Evolutionary conservation across 30 jellyfish, hydroid and myxozoan genomes (phyloP).

Genomic region (Cassiopea xamachana): DNA sequence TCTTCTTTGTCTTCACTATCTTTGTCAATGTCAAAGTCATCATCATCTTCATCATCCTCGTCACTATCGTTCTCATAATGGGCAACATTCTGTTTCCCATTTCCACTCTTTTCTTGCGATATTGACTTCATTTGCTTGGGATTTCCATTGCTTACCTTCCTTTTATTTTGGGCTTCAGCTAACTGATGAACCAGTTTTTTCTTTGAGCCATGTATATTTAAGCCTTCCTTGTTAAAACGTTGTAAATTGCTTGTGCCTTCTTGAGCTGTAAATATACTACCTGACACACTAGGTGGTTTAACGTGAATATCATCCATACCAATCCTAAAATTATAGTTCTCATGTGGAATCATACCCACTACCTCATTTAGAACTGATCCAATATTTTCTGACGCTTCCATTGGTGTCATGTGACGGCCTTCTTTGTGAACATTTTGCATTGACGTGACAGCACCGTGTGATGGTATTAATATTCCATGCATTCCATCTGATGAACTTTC

Average conservation of each 20-base stretch:
- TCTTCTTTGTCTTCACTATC: conserved; percentile 59
- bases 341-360: conserved; percentile 45
- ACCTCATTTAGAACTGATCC: conserved; percentile 47
- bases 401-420: conserved; percentile 66
- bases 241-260: neutral
- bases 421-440: conserved; percentile 40
- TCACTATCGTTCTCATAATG: conserved; percentile 30
- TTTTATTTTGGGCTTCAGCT: conserved; percentile 40
- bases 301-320: conserved; percentile 59
- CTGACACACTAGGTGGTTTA: conserved; percentile 47
- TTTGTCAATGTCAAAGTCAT: conserved; percentile 66
- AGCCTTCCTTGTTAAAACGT: conserved; percentile 7
- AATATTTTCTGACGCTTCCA: conserved; percentile 62
- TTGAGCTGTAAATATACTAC: conserved; percentile 19
- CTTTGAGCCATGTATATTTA: conserved; percentile 13
- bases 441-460: conserved; percentile 16
- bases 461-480: conserved; percentile 59
- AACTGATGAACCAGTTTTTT: conserved; percentile 33
- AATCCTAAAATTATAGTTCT: conserved; percentile 24
- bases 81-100: neutral
- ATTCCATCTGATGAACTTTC: neutral
- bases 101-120: neutral
- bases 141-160: conserved; percentile 19
- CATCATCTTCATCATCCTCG: conserved; percentile 76
- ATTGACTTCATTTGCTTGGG: neutral